Evolutionary conservation across 1,140 invertebrate genomes (phyloP).

Genomic region (Lucilia sericata): DNA sequence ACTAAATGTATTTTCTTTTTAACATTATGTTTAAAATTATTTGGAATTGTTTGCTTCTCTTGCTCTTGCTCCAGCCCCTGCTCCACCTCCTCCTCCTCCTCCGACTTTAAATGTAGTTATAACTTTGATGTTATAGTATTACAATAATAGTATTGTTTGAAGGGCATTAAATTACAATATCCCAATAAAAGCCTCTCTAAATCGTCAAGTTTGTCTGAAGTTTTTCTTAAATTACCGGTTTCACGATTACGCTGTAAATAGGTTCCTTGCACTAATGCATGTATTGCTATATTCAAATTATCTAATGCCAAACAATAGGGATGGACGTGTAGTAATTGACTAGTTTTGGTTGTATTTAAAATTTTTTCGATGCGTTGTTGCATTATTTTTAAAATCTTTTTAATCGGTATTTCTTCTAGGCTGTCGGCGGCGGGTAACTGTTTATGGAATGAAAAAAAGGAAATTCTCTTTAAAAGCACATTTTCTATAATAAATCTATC

Average conservation of each 20-base stretch:
- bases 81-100: background rate
- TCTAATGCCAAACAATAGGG: slow-evolving; percentile 75
- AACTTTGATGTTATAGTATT: slow-evolving; percentile 58
- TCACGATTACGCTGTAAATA: slow-evolving; percentile 56
- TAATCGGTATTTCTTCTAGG: slow-evolving; percentile 66
- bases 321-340: slow-evolving; percentile 67
- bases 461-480: too few relatives aligned
- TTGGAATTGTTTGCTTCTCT: background rate
- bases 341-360: slow-evolving; percentile 53
- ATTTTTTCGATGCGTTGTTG: slow-evolving; percentile 70
- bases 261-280: slow-evolving; percentile 58
- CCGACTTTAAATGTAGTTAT: slow-evolving; percentile 53
- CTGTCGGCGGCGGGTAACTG: slow-evolving; percentile 12
- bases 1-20: slow-evolving; percentile 4
- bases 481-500: too few relatives aligned
- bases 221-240: slow-evolving; percentile 52
- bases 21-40: background rate
- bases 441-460: background rate
- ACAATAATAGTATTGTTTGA: slow-evolving; percentile 57
- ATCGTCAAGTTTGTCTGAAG: slow-evolving; percentile 46
- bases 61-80: too few relatives aligned
- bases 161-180: slow-evolving; percentile 64
- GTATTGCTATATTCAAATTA: slow-evolving; percentile 65
- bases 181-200: slow-evolving; percentile 57
- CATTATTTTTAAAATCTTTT: slow-evolving; percentile 66